Evolutionary conservation across 2,797 vertebrate genomes (phyloP), one percentile per base, ranked within the genome.

Genomic region (Mareca penelope): DNA sequence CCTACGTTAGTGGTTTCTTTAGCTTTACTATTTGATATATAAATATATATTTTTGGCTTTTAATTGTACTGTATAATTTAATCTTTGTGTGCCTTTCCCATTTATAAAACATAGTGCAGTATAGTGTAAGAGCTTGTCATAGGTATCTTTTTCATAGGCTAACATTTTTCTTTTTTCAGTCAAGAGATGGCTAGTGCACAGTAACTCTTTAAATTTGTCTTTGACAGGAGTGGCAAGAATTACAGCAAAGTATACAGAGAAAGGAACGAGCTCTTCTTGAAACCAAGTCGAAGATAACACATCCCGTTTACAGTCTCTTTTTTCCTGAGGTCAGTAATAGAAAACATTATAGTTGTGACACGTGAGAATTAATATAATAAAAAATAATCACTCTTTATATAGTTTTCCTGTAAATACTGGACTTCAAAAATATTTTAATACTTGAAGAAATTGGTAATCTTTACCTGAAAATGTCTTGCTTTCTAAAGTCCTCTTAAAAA

Each of bases 251-350:
- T 96, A 99, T 99, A 98, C 99, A 99, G 96, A 97, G 99, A 89
- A 98, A 99, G 92, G 99, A 99, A 89, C 97, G 99, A 76, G 99
- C 99, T 13, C 98, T 99, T 65, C 97, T 99, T 86, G 99, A 99
- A 98, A 99, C 99, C n/a, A 99, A 99, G 98, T 99, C 99, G 26
- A 99, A 99, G 98, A 98, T 99, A 97, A 99, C 99, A 1, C 99
- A 99, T 95, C 98, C 99, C 0, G 99, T 98, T 95, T 99, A 99
- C 97, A 99, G 98, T 97, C 98, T 99, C 69, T 99, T 98, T 97
- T 99, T 99, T 95, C 99, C 99, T 4, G 99, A 99, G 98, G 98
- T 98, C 89, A 96, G 97, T 96, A 61, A 57, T 42, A 50, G 48
- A 69, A 88, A 63, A 55, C 12, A 17, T 64, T 63, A 9, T 8